phyloP scores from a whole-genome alignment of 2,797 vertebrate genomes.

The Macropus fuliginosus region DNA sequence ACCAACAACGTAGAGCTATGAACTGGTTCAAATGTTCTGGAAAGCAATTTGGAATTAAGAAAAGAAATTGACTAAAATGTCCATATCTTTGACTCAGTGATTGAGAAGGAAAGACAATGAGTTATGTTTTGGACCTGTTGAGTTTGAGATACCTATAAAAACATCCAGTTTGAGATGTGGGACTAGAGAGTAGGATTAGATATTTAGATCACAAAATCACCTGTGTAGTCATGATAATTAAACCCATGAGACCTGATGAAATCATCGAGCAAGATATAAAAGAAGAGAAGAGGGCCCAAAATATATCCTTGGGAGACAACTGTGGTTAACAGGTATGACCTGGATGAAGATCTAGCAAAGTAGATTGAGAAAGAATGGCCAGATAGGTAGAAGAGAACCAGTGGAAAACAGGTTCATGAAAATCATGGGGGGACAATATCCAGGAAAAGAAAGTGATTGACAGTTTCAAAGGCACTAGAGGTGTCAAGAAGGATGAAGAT shows the following conservation, averaged over 20 bases:
- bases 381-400: neutral
- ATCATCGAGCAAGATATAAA: neutral
- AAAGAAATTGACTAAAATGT: neutral
- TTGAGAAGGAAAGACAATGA: neutral
- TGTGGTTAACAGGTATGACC: neutral
- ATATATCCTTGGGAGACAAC: neutral
- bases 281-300: neutral
- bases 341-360: neutral
- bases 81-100: neutral
- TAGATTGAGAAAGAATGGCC: neutral
- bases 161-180: neutral
- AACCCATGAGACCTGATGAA: neutral
- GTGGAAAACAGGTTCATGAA: neutral
- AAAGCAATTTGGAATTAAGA: neutral
- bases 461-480: neutral
- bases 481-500: neutral
- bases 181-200: neutral
- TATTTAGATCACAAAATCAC: neutral
- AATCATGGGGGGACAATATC: neutral
- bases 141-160: neutral
- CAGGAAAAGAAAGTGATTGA: neutral
- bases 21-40: neutral
- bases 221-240: neutral
- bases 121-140: neutral
- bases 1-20: neutral